phyloP scores from a whole-genome alignment of 2,888 invertebrate species.

The Coelopa pilipes region DNA sequence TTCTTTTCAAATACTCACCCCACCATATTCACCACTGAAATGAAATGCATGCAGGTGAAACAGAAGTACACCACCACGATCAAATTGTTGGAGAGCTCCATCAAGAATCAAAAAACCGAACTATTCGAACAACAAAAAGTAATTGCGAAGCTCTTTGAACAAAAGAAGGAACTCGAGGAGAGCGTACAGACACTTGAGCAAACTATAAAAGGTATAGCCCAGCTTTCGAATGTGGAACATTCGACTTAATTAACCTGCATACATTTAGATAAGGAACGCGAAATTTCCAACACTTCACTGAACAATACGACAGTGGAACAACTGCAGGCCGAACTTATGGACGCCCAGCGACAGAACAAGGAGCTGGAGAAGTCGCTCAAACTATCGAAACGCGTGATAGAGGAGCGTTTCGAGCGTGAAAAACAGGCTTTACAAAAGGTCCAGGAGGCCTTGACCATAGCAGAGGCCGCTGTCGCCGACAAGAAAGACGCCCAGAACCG shows the following conservation, averaged over 20 bases:
- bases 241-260: too few relatives aligned
- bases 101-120: slow-evolving; percentile 49
- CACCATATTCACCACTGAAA: background rate
- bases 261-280: too few relatives aligned
- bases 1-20: background rate
- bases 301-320: slow-evolving; percentile 39
- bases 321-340: slow-evolving; percentile 56
- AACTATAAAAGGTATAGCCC: slow-evolving; percentile 22
- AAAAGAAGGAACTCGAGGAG: slow-evolving; percentile 48
- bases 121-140: slow-evolving; percentile 48
- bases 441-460: slow-evolving; percentile 70
- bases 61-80: slow-evolving; percentile 69
- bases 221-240: too few relatives aligned
- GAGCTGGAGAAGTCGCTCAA: slow-evolving; percentile 67
- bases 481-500: slow-evolving; percentile 70
- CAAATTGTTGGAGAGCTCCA: slow-evolving; percentile 70
- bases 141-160: slow-evolving; percentile 48
- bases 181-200: background rate
- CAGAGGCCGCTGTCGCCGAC: slow-evolving; percentile 71
- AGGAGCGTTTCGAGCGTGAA: slow-evolving; percentile 67
- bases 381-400: slow-evolving; percentile 63
- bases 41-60: slow-evolving; percentile 65
- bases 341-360: slow-evolving; percentile 47
- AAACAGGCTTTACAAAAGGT: slow-evolving; percentile 69
- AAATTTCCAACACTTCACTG: background rate